Base-by-base conservation (phyloP, 1,140 invertebrate genomes). In the Lordiphosa clarofinis region DNA sequence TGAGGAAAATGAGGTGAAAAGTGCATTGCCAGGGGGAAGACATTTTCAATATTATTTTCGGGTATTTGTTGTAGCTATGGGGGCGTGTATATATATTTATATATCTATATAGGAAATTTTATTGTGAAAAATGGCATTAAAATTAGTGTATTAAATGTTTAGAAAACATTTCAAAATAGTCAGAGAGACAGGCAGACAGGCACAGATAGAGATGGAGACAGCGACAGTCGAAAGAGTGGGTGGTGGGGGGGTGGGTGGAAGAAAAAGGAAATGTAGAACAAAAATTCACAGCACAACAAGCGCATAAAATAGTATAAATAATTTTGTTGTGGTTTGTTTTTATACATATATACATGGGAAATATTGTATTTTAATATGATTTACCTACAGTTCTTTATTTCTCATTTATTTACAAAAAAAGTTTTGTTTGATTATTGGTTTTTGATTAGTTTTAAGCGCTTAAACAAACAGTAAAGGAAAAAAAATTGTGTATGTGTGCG, bases 111-210 rank as follows among this genome's bases (percentile, higher is more conserved):
- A 39, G 42, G 59, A 64, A 54, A 69, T 56, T 60, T 67, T 55
- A 71, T 67, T 57, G 52, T 73, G 75, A 53, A 74, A 66, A 73
- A 68, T 65, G 70, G 59, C 42, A 74, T 71, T 62, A 42, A 69
- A 74, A 71, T 70, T 71, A 60, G 43, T 67, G 52, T 53, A 56
- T 52, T 57, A 81, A 46, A 81, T 81, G 57, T 75, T 79, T 75
- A 50, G 40, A 50, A 82, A 67, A 71, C 61, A 75, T 74, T 79
- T 70, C 35, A 57, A 71, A 75, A 79, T 44, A 69, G 55, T 21
- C 13, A 56, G 43, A 42, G 13, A 42, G 53, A 24, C 39, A 37
- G 21, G 24, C 37, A 55, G 38, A 43, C 15, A 37, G 35, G 49
- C 11, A 24, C 11, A 57, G 35, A 59, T 31, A 53, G 21, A 56